A percentile compares a stretch with the other conserved stretches of the same genome.
phyloP scores from a whole-genome alignment of 2,797 vertebrate species.

The Novumbra hubbsi region DNA sequence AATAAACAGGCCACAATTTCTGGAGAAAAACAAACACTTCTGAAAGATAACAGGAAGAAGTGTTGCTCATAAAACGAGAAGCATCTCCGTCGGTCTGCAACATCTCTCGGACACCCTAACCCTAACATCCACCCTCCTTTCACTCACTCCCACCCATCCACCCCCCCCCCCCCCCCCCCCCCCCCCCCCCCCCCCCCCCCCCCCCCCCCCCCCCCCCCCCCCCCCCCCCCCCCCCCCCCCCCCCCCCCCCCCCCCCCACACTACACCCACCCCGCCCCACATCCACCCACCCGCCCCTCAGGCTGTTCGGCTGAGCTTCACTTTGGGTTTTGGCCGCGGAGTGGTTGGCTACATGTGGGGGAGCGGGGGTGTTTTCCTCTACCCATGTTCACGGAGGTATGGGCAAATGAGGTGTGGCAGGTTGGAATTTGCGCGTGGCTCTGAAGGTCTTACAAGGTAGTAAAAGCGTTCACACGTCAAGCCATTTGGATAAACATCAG shows the following conservation, averaged over 20 bases:
- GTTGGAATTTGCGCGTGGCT: neutral
- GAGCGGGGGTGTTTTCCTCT: neutral
- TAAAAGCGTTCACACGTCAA: neutral
- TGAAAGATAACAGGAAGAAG: constrained; percentile 7
- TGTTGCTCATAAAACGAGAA: constrained; percentile 2
- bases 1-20: neutral
- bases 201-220: neutral
- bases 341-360: neutral
- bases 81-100: neutral
- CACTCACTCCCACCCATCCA: neutral
- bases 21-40: neutral
- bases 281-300: neutral
- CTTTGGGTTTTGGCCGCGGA: constrained; percentile 9
- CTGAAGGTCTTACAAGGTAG: constrained; percentile 5
- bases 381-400: constrained; percentile 4
- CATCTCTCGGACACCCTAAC: neutral
- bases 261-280: neutral
- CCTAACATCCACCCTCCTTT: neutral
- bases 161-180: neutral
- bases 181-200: neutral
- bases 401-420: constrained; percentile 14
- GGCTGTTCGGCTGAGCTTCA: constrained; percentile 8
- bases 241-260: neutral
- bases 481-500: constrained; percentile 5
- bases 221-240: neutral